A percentile compares a stretch with the other conserved stretches of the same genome.
These are phyloP conservation scores for Diachrysia chrysitis DNA, from an alignment of 2,888 invertebrate genomes.

Conservation along the genomic window DNA sequence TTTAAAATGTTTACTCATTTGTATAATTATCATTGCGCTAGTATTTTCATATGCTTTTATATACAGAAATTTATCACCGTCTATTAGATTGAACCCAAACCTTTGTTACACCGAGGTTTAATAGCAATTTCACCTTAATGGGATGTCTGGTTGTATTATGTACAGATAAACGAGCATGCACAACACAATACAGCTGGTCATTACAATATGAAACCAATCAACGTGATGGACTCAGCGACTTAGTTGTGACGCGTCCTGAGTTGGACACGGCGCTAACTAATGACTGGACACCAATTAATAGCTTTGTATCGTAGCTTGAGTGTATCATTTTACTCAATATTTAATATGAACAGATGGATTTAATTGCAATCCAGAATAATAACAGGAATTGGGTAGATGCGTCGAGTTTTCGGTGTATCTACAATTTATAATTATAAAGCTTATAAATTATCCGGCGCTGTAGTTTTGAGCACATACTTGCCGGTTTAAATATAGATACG, in stretches of 20 bases:
- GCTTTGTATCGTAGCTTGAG: slow-evolving; percentile 67
- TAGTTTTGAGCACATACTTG: no score
- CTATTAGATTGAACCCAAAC: slow-evolving; percentile 49
- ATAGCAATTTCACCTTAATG: slow-evolving; percentile 67
- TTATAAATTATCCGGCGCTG: no score
- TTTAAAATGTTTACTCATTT: not conserved
- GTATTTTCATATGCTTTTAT: not conserved
- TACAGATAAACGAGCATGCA: slow-evolving; percentile 64
- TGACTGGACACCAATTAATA: slow-evolving; percentile 78
- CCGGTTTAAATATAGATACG: no score
- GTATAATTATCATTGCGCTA: not conserved
- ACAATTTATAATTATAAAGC: no score
- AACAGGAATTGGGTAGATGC: not conserved
- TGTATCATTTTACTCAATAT: slow-evolving; percentile 60
- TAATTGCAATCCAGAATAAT: slow-evolving; percentile 20
- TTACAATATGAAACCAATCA: slow-evolving; percentile 84
- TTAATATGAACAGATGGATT: slow-evolving; percentile 37
- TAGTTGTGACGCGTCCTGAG: slow-evolving; percentile 65
- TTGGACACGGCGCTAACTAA: slow-evolving; percentile 70
- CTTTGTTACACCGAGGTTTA: slow-evolving; percentile 56
- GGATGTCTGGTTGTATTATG: slow-evolving; percentile 62
- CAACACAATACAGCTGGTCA: slow-evolving; percentile 71
- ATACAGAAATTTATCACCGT: not conserved
- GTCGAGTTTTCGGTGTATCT: not conserved
- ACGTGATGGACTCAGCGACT: slow-evolving; percentile 72